phyloP scores from a whole-genome alignment of 1,140 invertebrate genomes.

The Saxidomus purpurata region DNA sequence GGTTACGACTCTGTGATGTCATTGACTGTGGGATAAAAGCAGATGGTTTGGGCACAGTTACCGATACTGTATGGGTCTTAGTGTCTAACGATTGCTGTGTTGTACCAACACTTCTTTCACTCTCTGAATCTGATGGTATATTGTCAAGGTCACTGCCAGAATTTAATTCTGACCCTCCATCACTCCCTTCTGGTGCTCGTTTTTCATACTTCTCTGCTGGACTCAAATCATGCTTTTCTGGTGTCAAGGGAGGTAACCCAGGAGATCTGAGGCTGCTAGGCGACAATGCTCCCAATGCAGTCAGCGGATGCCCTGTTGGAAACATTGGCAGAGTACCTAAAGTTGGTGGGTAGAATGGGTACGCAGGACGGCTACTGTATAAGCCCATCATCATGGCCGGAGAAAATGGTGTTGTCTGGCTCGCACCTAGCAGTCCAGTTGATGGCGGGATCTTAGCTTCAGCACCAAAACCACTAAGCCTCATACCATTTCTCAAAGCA shows the following conservation, averaged over 20 bases:
- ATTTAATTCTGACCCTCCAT: constrained; percentile 67
- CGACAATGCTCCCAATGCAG: constrained; percentile 68
- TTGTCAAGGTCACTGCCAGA: constrained; percentile 78
- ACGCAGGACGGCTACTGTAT: constrained; percentile 81
- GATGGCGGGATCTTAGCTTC: constrained; percentile 61
- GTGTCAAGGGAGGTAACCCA: constrained; percentile 57
- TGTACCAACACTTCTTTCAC: constrained; percentile 69
- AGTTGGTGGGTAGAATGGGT: constrained; percentile 81
- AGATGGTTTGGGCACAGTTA: constrained; percentile 27
- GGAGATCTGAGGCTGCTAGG: constrained; percentile 65
- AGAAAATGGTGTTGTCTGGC: constrained; percentile 65
- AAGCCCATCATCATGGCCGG: constrained; percentile 79
- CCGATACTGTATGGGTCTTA: constrained; percentile 11
- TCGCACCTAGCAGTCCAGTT: constrained; percentile 63
- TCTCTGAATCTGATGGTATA: constrained; percentile 79
- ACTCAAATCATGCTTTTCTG: constrained; percentile 71
- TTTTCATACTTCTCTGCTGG: constrained; percentile 67
- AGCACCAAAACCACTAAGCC: constrained; percentile 36
- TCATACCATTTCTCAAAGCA: constrained; percentile 79
- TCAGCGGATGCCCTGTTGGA: constrained; percentile 65
- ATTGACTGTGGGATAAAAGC: constrained; percentile 39
- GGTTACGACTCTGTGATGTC: background rate
- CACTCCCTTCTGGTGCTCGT: constrained; percentile 58
- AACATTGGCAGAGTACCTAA: constrained; percentile 63
- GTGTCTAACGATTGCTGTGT: constrained; percentile 37